Evolutionary conservation across 1,140 invertebrate genomes (phyloP), one percentile per base, ranked within the genome.

Genomic region (Neodiprion virginianus): DNA sequence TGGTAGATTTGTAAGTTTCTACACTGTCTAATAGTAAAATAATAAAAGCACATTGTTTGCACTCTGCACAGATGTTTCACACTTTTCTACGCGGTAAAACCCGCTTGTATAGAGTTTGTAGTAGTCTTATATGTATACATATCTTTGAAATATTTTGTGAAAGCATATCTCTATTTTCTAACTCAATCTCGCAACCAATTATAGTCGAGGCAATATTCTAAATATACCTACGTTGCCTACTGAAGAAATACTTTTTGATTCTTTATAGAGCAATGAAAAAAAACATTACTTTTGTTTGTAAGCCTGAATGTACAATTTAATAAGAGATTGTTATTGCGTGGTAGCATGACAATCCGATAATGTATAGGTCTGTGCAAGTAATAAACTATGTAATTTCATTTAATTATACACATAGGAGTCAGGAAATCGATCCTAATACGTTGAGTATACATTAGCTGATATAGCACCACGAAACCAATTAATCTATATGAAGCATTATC

Each of bases 351-450:
- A 17, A 61, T 17, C 7, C 53, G 53, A 61, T 61, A 8, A 12
- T 40, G 28, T 61, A 61, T 14, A 61, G 53, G 53, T 61, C 53
- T 61, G 53, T 61, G 53, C 53, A 61, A 61, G 53, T 61, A 61
- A 61, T 61, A 61, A 61, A 61, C 4, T 61, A 61, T 61, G 11
- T 61, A 61, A 61, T 61, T 61, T 61, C 53, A 61, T 61, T 14
- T 61, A 61, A 61, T 61, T 17, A 61, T 61, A 61, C n/a, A 14
- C 11, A 12, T 14, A 17, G n/a, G 8, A 4, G 11, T 14, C 4
- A 61, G 11, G n/a, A 5, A 61, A 17, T 12, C n/a, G 8, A 61
- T 61, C 53, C n/a, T 5, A 12, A 61, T 7, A 14, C 4, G 53
- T 61, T 17, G 11, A 14, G n/a, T 14, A 61, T 61, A 14, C 11